phyloP scores from a whole-genome alignment of 2,888 invertebrate species.

The Platerodrilus igneus region DNA sequence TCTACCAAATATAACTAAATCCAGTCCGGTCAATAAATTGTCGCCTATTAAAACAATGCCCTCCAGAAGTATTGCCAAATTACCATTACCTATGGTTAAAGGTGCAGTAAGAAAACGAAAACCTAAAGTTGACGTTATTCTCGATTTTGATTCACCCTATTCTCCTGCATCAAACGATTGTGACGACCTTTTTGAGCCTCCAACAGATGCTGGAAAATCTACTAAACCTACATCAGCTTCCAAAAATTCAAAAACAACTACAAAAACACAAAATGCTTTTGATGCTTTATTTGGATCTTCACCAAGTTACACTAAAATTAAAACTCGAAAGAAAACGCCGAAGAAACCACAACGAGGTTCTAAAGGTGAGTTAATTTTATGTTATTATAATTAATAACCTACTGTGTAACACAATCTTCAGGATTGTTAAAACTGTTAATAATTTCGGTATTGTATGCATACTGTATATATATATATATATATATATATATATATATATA shows the following conservation, averaged over 20 bases:
- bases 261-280: constrained; percentile 51
- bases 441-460: no score
- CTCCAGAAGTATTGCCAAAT: constrained; percentile 8
- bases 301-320: constrained; percentile 41
- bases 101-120: constrained; percentile 16
- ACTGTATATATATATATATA: no score
- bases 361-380: constrained; percentile 15
- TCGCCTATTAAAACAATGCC: constrained; percentile 55
- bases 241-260: constrained; percentile 33
- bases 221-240: constrained; percentile 12
- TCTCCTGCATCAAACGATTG: constrained; percentile 86
- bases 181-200: constrained; percentile 82
- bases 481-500: no score
- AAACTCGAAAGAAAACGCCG: constrained; percentile 28
- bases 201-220: constrained; percentile 43
- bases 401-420: neutral
- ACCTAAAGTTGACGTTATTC: constrained; percentile 51
- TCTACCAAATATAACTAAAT: constrained; percentile 51
- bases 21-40: constrained; percentile 45
- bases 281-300: constrained; percentile 62
- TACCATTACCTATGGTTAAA: constrained; percentile 9
- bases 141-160: constrained; percentile 80
- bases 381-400: neutral
- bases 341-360: constrained; percentile 15
- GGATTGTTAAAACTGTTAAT: no score